A percentile compares a stretch with the other conserved stretches of the same genome.
phyloP scores from a whole-genome alignment of 92 coral and sea anemone genomes.

The Palythoa caribaeorum region DNA sequence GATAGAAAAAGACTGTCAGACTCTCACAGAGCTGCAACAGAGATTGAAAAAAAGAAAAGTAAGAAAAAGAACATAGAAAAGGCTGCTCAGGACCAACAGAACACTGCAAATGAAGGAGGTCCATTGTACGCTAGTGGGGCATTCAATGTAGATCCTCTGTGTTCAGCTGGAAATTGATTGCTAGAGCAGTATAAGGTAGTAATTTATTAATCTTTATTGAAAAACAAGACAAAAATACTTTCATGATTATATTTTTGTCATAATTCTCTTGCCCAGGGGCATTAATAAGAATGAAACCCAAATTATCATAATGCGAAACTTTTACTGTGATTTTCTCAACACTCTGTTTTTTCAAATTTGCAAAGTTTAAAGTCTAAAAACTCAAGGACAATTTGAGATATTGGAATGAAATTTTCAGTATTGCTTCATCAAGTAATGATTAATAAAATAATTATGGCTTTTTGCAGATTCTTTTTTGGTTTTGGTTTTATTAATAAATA shows the following conservation, averaged over 20 bases:
- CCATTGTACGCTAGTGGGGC: conserved; percentile 51
- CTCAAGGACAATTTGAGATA: conserved; percentile 40
- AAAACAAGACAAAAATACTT: conserved; percentile 14
- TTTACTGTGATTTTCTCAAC: conserved; percentile 2
- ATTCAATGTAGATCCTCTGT: conserved; percentile 41
- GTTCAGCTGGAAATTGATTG: conserved; percentile 1
- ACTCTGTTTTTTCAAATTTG: conserved; percentile 2
- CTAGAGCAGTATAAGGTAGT: background rate
- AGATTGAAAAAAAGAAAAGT: conserved; percentile 42
- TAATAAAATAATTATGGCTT: conserved; percentile 27
- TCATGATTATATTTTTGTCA: conserved; percentile 3
- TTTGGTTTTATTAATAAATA: conserved; percentile 10
- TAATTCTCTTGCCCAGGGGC: conserved; percentile 7
- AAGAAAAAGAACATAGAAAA: conserved; percentile 28
- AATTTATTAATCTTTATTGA: background rate
- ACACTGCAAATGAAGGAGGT: conserved; percentile 16
- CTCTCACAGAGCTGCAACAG: conserved; percentile 30
- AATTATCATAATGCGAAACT: conserved; percentile 1
- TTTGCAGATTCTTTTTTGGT: conserved; percentile 11
- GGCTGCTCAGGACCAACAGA: conserved; percentile 24
- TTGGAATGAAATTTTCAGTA: conserved; percentile 50
- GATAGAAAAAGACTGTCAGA: conserved; percentile 1
- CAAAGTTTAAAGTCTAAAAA: conserved; percentile 34
- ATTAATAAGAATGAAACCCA: background rate
- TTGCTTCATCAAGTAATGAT: conserved; percentile 45